Base-by-base conservation (phyloP, 2,797 vertebrate species). In the Mormyrops attenuatus region DNA sequence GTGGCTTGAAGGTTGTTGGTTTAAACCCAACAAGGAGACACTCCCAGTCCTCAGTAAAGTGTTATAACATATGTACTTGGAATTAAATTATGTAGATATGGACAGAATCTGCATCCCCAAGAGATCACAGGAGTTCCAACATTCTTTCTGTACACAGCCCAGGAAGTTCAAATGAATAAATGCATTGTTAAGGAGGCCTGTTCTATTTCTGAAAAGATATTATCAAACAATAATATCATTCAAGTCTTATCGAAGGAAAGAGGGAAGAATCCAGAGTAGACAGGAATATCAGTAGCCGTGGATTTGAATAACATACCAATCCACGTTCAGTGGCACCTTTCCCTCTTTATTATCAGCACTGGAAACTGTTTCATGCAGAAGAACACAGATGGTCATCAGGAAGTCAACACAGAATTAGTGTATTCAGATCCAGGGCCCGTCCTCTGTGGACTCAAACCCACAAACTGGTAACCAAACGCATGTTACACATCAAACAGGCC, bases 371-470 rank as follows among this genome's bases (percentile, higher is more conserved):
- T 95, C 94, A 93, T 95, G 93, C 93, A 93, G 92, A 93, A 94
- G 95, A 95, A 95, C 94, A 94, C 94, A 93, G 95, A 96, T 96
- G 93, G 92, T 93, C 95, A 95, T 96, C 92, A 91, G 88, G 77
- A 94, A 95, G 95, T 95, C 94, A 95, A 95, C 95, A 95, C 92
- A 5, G 93, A 92, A 94, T 95, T 95, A 95, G 95, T 95, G 95
- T 93, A 94, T 92, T 92, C 92, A 90, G 93, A 92, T 92, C 92
- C 93, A 84, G 26, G 60, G 90, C 57, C 73, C 69, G 87, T 90
- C 85, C 44, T 87, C 90, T 90, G 89, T 89, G 90, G 90, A 88
- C 88, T 84, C 53, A 60, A 87, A 69, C 84, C 69, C 82, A 85
- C 55, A 89, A 69, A 89, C 84, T 90, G 91, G 91, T 91, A 92